These are phyloP conservation scores for Alces alces DNA, from an alignment of 2,113 vertebrate species.

Conservation along the genomic window DNA sequence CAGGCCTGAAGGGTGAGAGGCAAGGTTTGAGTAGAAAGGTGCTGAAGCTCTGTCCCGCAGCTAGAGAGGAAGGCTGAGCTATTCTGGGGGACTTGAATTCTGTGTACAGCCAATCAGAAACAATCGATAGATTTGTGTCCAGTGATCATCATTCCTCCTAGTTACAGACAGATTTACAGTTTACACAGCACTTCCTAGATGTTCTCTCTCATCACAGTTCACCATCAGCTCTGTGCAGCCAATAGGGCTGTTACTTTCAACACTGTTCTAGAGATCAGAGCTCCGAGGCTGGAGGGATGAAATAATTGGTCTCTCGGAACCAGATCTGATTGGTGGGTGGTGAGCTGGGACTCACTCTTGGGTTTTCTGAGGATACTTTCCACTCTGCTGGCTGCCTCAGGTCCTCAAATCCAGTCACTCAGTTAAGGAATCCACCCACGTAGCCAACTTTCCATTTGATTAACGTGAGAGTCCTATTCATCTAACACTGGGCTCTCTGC, in stretches of 20 bases:
- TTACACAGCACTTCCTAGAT: background rate
- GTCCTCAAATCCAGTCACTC: background rate
- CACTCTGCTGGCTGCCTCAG: background rate
- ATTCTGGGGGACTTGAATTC: conserved; percentile 46
- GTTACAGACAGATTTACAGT: background rate
- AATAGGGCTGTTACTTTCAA: background rate
- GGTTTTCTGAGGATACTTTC: background rate
- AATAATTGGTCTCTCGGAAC: background rate
- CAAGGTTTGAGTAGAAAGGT: conserved; percentile 31
- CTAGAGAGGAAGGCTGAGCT: conserved; percentile 38
- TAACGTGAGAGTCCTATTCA: background rate
- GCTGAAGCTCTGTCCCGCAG: conserved; percentile 11
- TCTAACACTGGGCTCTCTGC: background rate
- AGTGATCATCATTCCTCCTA: conserved; percentile 12
- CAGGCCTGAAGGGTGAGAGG: conserved; percentile 24
- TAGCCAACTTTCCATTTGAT: background rate
- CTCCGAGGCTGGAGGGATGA: background rate
- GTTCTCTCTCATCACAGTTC: background rate
- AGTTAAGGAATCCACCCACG: background rate
- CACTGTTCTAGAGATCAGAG: background rate
- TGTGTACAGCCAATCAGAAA: conserved; percentile 45
- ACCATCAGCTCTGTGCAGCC: background rate
- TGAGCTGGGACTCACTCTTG: background rate
- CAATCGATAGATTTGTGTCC: conserved; percentile 41
- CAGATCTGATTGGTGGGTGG: background rate